Evolutionary conservation across 64 coral and sea anemone species (phyloP), one percentile per base, ranked within the genome.

Genomic region (Dendrophyllia cribrosa): DNA sequence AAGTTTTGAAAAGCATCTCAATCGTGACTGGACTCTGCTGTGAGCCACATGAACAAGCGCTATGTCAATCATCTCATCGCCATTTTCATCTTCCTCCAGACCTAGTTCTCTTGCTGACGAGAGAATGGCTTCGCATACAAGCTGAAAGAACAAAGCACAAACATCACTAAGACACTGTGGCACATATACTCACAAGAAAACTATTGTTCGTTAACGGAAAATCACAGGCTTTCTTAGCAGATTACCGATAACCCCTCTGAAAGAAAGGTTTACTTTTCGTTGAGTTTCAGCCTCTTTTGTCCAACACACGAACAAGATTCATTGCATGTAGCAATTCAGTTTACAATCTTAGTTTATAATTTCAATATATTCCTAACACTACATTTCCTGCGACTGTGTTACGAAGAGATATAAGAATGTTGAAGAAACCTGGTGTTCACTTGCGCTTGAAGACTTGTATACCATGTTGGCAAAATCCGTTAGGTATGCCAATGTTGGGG

Each of bases 401-500:
- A 15, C 47, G 4, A 75, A 75, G 10, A 75, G 11, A 43, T 4
- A 63, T 20, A 75, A 75, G 10, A 20, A 13, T 21, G 10, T 4
- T 47, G 15, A 47, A 23, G 17, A 66, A 51, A 66, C 92, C 74
- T 88, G 61, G 20, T 69, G 74, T 69, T 98, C 77, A 58, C 58
- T 89, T 50, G 19, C 77, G 77, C 65, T 87, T 76, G 77, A 24
- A 19, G 96, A 72, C 66, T 87, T 89, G 90, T 98, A 95, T 15
- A 95, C 78, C 96, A 98, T 95, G 77, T 98, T 93, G 16, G 95
- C 89, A 65, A 95, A 98, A 69, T 98, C 96, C 45, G 78, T 62
- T 9, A 98, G 51, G 77, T 98, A 98, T 3, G 76, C 21, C 1
- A 56, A 49, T 22, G 66, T 67, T 9, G 85, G 16, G 16, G 62